phyloP scores from a whole-genome alignment of 2,888 invertebrate species.

The Pristionchus exspectatus region DNA sequence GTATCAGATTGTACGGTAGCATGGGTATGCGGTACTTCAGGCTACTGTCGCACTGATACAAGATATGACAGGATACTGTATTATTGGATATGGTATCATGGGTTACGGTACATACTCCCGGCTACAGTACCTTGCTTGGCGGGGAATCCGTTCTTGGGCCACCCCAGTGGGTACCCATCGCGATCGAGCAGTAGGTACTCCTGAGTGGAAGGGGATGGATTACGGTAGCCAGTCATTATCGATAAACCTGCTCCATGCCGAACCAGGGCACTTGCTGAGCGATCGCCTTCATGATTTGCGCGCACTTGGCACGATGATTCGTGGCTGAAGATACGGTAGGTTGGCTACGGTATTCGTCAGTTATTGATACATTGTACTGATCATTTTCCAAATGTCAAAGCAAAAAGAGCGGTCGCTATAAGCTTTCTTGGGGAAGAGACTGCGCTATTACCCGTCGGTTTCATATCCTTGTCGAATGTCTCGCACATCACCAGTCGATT shows the following conservation, averaged over 20 bases:
- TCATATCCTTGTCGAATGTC: slow-evolving; percentile 89
- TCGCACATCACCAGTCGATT: slow-evolving; percentile 74
- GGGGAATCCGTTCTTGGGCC: slow-evolving; percentile 78
- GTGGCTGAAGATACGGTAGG: slow-evolving; percentile 59
- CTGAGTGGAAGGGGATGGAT: not conserved
- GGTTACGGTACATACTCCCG: too few species aligned
- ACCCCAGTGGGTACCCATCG: slow-evolving; percentile 76
- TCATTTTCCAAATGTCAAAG: not conserved
- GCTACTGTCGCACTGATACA: too few species aligned
- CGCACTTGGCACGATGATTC: slow-evolving; percentile 62
- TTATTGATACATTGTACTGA: not conserved
- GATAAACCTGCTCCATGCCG: slow-evolving; percentile 80
- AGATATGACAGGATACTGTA: too few species aligned
- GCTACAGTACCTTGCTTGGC: slow-evolving; percentile 70
- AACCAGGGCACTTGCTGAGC: slow-evolving; percentile 78
- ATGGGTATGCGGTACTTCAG: too few species aligned
- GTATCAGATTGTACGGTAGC: too few species aligned
- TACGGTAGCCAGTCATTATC: not conserved
- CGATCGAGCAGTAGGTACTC: slow-evolving; percentile 82
- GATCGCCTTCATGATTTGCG: slow-evolving; percentile 60
- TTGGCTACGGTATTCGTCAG: not conserved
- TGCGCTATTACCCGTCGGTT: slow-evolving; percentile 85
- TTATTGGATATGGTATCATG: too few species aligned
- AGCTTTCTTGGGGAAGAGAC: not conserved
- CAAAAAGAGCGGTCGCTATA: slow-evolving; percentile 7